Evolutionary conservation across 2,797 vertebrate genomes (phyloP).

Genomic region (Takifugu rubripes): DNA sequence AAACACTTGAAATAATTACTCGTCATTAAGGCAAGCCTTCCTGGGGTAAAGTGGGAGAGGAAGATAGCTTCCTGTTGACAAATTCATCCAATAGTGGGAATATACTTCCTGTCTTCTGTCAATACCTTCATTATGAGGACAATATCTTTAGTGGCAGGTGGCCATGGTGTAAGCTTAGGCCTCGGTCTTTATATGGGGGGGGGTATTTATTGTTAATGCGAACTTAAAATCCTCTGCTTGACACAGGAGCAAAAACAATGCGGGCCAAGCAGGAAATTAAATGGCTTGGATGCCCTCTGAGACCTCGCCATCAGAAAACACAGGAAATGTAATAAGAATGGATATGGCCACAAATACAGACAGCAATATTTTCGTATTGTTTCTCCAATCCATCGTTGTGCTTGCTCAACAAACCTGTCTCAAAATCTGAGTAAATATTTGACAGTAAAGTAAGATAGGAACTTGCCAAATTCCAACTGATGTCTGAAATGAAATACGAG

Average conservation of each 20-base stretch:
- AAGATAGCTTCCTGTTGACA: constrained; percentile 54
- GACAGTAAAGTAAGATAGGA: too few species aligned
- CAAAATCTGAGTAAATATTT: too few species aligned
- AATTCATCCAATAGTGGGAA: constrained; percentile 60
- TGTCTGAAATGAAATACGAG: too few species aligned
- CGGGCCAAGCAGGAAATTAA: constrained; percentile 38
- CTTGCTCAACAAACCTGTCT: too few species aligned
- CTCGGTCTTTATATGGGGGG: constrained; percentile 43
- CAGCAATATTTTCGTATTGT: too few species aligned
- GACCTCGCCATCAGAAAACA: constrained; percentile 36
- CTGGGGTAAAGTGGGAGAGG: constrained; percentile 26
- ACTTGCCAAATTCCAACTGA: too few species aligned
- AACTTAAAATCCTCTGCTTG: constrained; percentile 48
- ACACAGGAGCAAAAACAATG: constrained; percentile 44
- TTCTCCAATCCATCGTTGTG: too few species aligned
- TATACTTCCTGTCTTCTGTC: constrained; percentile 62
- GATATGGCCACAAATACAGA: too few species aligned
- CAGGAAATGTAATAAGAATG: not conserved
- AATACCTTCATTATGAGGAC: constrained; percentile 61
- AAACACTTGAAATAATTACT: constrained; percentile 39
- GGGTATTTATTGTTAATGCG: constrained; percentile 14
- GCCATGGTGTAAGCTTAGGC: constrained; percentile 54
- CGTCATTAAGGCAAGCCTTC: constrained; percentile 48
- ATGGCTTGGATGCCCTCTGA: constrained; percentile 30
- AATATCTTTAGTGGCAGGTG: constrained; percentile 56